Percentiles rank a stretch among this genome's conserved stretches.
These are phyloP conservation scores for Bucco capensis DNA, from an alignment of 2,113 vertebrate genomes.

Conservation along the genomic window DNA sequence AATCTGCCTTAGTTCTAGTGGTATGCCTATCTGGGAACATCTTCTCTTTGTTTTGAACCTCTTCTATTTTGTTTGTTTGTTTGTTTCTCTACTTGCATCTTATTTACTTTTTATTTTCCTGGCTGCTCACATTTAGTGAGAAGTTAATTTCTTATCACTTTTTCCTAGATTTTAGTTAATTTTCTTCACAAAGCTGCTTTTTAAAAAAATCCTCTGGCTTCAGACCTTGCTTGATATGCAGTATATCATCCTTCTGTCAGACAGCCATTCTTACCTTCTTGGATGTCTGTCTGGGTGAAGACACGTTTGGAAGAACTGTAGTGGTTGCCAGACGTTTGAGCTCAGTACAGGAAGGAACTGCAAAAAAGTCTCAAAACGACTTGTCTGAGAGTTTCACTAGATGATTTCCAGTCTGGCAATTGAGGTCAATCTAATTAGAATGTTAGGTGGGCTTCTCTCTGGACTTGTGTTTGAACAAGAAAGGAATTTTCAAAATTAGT, in stretches of 20 bases:
- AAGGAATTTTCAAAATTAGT: neutral
- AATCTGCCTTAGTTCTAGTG: neutral
- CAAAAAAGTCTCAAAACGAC: neutral
- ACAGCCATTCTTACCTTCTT: conserved; percentile 34
- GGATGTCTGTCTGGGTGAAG: conserved; percentile 18
- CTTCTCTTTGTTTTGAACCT: neutral
- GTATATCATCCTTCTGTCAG: conserved; percentile 31
- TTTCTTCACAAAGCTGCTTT: neutral
- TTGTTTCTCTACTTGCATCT: neutral
- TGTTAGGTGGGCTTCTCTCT: neutral
- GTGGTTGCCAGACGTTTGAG: neutral
- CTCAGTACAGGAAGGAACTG: neutral
- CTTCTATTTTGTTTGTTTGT: neutral
- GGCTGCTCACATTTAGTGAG: neutral
- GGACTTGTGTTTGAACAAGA: neutral
- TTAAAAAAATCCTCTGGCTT: conserved; percentile 31
- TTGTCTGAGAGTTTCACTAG: neutral
- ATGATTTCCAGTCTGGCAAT: neutral
- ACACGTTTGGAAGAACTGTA: conserved; percentile 10
- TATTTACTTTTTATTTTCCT: neutral
- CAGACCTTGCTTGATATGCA: conserved; percentile 37
- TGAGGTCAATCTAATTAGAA: neutral
- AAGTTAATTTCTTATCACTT: neutral
- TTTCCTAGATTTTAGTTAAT: neutral
- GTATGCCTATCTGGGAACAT: neutral